Evolutionary conservation across 2,888 invertebrate genomes (phyloP), one percentile per base, ranked within the genome.

Genomic region (Pyrochroa serraticornis): DNA sequence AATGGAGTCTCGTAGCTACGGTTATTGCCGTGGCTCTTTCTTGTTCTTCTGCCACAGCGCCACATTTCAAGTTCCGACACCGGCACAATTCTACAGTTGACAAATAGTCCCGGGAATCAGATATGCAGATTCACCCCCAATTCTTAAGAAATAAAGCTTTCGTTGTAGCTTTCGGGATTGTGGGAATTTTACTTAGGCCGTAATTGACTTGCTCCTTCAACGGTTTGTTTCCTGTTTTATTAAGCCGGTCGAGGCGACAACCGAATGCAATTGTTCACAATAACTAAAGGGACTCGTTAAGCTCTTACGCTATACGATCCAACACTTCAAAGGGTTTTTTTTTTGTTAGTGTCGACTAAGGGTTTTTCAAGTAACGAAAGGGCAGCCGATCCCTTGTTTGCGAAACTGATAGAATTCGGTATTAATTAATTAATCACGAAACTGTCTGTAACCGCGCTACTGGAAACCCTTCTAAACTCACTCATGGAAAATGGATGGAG

Each of bases 11-110:
- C 69, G 67, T 62, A 69, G 67, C 65, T 65, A 60, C 69, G 71
- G 73, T 72, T 74, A 73, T 73, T 72, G 72, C 69, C 66, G 48
- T 9, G 63, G 65, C 66, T 69, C 70, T 71, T 73, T 73, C 68
- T 71, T 70, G 65, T 71, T 68, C 66, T 71, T 68, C 65, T 65
- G 62, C 68, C 63, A 22, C 22, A 22, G 22, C 22, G 66, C 66
- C 70, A 69, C 71, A 71, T 71, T 73, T 71, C 68, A 68, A 66
- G 68, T 69, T 72, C 71, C 72, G 70, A 71, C 73, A 68, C 63
- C 66, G 59, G 57, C 66, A 71, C 70, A 71, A 73, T 71, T 72
- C 70, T 62, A 42, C 64, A 61, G 60, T 69, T 74, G 71, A 74
- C 73, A 74, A 74, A 73, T 74, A 70, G 71, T 60, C 62, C 62